Evolutionary conservation across 2,797 vertebrate genomes (phyloP).

Genomic region (Dendrocincla fuliginosa): DNA sequence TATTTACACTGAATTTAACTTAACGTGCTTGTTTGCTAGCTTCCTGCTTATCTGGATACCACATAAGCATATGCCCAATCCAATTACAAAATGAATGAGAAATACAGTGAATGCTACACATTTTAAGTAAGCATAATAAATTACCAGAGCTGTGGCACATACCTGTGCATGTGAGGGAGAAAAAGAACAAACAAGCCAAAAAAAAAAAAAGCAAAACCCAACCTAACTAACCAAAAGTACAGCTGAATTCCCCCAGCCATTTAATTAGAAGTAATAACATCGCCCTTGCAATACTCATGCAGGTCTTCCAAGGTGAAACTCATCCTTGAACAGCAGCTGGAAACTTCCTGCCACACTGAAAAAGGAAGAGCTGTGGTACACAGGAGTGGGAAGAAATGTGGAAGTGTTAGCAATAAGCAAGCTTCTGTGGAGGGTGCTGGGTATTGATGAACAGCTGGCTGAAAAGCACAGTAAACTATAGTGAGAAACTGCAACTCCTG

Average conservation of each 20-base stretch:
- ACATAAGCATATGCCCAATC: conserved; percentile 74
- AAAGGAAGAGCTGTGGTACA: not conserved
- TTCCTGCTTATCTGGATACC: conserved; percentile 78
- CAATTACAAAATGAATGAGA: conserved; percentile 66
- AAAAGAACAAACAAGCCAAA: not conserved
- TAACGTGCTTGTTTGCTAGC: conserved; percentile 61
- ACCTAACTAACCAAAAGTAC: not conserved
- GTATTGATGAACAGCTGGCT: not conserved
- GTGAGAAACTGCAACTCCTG: not conserved
- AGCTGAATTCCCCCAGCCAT: not conserved
- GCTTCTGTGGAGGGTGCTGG: not conserved
- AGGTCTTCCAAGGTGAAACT: not conserved
- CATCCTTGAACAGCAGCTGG: not conserved
- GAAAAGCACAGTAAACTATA: not conserved
- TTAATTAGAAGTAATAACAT: not conserved
- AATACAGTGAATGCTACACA: conserved; percentile 29
- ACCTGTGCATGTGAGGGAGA: not conserved
- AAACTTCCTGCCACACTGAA: not conserved
- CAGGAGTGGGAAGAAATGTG: not conserved
- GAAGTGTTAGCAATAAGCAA: not conserved
- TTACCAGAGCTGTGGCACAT: not conserved
- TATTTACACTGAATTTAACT: conserved; percentile 72
- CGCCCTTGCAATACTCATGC: not conserved
- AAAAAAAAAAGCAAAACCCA: not conserved
- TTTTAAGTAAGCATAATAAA: conserved; percentile 22